These are phyloP conservation scores for Patella caerulea DNA, from an alignment of 2,888 invertebrate genomes.

Conservation along the genomic window DNA sequence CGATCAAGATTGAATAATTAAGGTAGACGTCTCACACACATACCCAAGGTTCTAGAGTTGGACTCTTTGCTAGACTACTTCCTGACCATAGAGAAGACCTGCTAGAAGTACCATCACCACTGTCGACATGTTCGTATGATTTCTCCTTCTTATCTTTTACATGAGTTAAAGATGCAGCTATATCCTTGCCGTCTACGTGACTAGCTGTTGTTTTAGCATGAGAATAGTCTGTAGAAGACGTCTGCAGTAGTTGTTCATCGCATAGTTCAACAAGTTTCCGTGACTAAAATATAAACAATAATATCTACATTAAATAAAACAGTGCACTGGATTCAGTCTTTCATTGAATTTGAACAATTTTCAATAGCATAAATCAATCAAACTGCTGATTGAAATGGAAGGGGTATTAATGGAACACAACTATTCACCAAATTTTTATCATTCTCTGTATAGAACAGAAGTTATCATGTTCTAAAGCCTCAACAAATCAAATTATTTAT, in stretches of 20 bases:
- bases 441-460: no score
- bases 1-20: not conserved
- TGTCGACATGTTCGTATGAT: not conserved
- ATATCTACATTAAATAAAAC: no score
- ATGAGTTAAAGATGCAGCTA: slow-evolving; percentile 33
- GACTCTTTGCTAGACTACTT: slow-evolving; percentile 64
- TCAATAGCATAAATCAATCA: no score
- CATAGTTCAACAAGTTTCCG: slow-evolving; percentile 85
- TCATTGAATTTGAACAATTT: no score
- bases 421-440: no score
- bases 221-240: slow-evolving; percentile 86
- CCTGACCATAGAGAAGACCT: slow-evolving; percentile 65
- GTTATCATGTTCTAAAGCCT: no score
- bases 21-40: slow-evolving; percentile 10
- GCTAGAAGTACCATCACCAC: slow-evolving; percentile 38
- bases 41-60: slow-evolving; percentile 79
- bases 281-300: slow-evolving; percentile 73
- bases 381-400: no score
- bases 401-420: no score
- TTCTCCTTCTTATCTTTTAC: slow-evolving; percentile 15
- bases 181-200: slow-evolving; percentile 26
- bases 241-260: slow-evolving; percentile 88
- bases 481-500: no score
- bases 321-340: no score
- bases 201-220: slow-evolving; percentile 37